These are phyloP conservation scores for Monochamus alternatus DNA, from an alignment of 2,888 invertebrate species.

Conservation along the genomic window DNA sequence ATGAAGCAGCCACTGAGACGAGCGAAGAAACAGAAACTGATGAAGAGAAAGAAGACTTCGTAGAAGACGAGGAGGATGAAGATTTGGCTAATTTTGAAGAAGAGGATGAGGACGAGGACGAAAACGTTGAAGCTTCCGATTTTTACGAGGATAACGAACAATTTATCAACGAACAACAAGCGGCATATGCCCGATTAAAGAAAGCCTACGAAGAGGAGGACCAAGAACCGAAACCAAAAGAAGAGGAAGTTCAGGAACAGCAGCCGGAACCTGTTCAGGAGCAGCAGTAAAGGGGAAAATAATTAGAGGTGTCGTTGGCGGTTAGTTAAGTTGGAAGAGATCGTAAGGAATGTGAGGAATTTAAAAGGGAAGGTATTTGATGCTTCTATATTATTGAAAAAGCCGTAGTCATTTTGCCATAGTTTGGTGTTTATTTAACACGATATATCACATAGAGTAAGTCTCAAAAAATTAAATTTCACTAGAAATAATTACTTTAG, in stretches of 20 bases:
- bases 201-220: neutral
- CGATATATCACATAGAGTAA: no score
- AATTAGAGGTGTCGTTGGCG: neutral
- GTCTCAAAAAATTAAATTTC: no score
- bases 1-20: neutral
- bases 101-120: neutral
- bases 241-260: neutral
- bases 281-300: neutral
- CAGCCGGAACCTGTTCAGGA: neutral
- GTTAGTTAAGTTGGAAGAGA: neutral
- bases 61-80: constrained; percentile 1
- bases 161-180: neutral
- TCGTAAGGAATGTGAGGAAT: neutral
- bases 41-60: neutral
- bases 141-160: neutral
- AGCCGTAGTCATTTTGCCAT: neutral
- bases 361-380: neutral
- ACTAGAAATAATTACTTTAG: no score
- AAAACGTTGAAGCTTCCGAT: constrained; percentile 5
- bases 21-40: neutral
- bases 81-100: neutral
- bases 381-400: neutral
- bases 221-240: neutral
- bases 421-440: neutral
- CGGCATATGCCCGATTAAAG: neutral